These are phyloP conservation scores for Tiaroga cobitis DNA, from an alignment of 2,797 vertebrate species.

Conservation along the genomic window DNA sequence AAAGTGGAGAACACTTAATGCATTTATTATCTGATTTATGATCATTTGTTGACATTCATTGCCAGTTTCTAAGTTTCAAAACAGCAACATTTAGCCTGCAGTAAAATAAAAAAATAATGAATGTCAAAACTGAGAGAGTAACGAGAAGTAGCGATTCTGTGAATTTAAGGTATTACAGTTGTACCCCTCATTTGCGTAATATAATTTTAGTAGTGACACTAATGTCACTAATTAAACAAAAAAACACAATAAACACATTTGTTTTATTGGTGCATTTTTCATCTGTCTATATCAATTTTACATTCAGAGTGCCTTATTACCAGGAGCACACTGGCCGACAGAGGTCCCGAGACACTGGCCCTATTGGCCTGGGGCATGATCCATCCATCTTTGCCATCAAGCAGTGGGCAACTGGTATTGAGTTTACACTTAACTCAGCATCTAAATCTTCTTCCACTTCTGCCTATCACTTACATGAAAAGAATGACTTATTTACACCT, in stretches of 20 bases:
- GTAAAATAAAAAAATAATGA: slow-evolving; percentile 7
- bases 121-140: slow-evolving; percentile 2
- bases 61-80: slow-evolving; percentile 13
- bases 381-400: not conserved
- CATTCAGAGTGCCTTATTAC: slow-evolving; percentile 2
- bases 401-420: not conserved
- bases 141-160: not conserved
- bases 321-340: slow-evolving; percentile 12
- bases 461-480: slow-evolving; percentile 25
- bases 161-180: not conserved
- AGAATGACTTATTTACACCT: slow-evolving; percentile 40
- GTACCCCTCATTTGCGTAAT: not conserved
- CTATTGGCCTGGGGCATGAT: not conserved
- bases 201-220: not conserved
- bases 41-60: slow-evolving; percentile 18
- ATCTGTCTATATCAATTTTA: slow-evolving; percentile 29
- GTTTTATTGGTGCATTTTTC: not conserved
- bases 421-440: slow-evolving; percentile 39
- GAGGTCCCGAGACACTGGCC: slow-evolving; percentile 8
- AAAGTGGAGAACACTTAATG: not conserved
- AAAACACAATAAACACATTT: not conserved
- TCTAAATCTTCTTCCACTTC: slow-evolving; percentile 11
- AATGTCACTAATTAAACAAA: not conserved
- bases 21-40: slow-evolving; percentile 27
- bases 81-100: slow-evolving; percentile 14